Evolutionary conservation across 2,888 invertebrate species (phyloP).

Genomic region (Anthophora plumipes): DNA sequence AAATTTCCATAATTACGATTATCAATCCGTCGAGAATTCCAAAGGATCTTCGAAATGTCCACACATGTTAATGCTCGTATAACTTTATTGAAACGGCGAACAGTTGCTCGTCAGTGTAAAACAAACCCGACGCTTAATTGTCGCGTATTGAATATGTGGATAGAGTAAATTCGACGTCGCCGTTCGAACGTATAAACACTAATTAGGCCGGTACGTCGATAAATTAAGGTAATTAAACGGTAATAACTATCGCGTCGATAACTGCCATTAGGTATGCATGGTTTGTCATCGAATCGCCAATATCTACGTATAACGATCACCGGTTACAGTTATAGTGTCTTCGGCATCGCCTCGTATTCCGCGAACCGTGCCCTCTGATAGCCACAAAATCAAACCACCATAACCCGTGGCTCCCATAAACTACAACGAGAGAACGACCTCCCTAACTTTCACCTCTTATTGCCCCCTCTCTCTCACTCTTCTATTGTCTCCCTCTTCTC

Average conservation of each 20-base stretch:
- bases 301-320: conserved; percentile 34
- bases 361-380: not conserved
- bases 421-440: not conserved
- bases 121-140: conserved; percentile 39
- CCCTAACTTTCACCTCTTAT: conserved; percentile 3
- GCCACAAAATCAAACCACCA: conserved; percentile 20
- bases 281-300: conserved; percentile 53
- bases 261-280: conserved; percentile 52
- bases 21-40: not conserved
- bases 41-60: not conserved
- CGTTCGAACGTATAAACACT: conserved; percentile 46
- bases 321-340: conserved; percentile 35
- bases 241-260: conserved; percentile 58
- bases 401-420: conserved; percentile 11
- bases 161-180: conserved; percentile 24
- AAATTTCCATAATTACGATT: not conserved
- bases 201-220: conserved; percentile 49
- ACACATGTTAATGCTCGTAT: not conserved
- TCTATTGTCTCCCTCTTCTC: too few species aligned
- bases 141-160: conserved; percentile 47
- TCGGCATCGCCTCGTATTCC: conserved; percentile 5
- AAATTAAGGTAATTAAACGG: conserved; percentile 62
- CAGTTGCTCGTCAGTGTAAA: conserved; percentile 24
- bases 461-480: not conserved
- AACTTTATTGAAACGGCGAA: not conserved